Conservation (phyloP, 1,140 invertebrate genomes). For the Polypedilum pembai region DNA sequence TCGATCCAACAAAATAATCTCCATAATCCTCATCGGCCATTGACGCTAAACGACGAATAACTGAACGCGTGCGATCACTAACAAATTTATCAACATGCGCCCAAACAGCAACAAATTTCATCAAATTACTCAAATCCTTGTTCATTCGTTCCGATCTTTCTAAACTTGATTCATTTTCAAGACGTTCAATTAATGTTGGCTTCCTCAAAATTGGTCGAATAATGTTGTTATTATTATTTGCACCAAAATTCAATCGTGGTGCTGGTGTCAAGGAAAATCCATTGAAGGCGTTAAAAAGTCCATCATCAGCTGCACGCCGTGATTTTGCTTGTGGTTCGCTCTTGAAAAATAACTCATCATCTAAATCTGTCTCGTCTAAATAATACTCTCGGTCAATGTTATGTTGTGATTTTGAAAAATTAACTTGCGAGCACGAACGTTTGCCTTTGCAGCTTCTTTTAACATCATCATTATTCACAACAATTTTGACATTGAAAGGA, state of each 20-base stretch:
- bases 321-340: neutral
- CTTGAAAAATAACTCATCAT: neutral
- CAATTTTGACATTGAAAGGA: neutral
- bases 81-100: neutral
- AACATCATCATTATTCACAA: neutral
- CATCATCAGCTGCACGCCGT: neutral
- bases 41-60: neutral
- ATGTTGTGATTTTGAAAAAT: neutral
- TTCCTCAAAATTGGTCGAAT: neutral
- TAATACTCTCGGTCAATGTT: conserved; percentile 1
- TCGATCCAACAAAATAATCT: neutral
- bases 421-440: neutral
- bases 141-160: conserved; percentile 4
- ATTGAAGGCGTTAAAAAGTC: neutral
- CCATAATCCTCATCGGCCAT: neutral
- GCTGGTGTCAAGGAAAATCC: conserved; percentile 21
- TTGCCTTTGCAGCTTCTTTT: neutral
- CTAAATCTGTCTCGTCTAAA: neutral
- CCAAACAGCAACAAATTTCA: neutral
- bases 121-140: neutral
- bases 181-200: neutral
- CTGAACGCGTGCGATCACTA: neutral
- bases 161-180: conserved; percentile 6
- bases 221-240: neutral
- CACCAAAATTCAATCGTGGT: neutral